phyloP scores from a whole-genome alignment of 2,113 vertebrate genomes.

The Gymnocephalus cernua region DNA sequence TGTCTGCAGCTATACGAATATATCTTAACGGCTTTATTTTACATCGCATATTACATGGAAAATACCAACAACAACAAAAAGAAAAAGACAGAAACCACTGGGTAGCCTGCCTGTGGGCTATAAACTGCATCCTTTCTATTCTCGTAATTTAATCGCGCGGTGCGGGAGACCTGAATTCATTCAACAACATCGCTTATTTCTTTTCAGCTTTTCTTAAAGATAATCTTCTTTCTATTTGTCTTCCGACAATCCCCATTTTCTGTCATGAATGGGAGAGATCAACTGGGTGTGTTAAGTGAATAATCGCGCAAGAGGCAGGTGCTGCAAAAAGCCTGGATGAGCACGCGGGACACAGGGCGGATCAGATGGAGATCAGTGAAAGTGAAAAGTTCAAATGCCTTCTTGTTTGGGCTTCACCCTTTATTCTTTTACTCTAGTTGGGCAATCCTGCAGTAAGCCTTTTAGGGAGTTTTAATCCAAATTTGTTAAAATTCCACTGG shows the following conservation, averaged over 20 bases:
- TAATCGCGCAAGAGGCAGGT: constrained; percentile 82
- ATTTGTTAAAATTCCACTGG: too few species aligned
- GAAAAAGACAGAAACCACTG: background rate
- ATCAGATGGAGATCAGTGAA: constrained; percentile 64
- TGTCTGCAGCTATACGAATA: background rate
- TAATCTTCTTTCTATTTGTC: constrained; percentile 69
- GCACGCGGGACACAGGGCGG: constrained; percentile 46
- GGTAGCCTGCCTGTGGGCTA: background rate
- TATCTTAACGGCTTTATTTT: background rate
- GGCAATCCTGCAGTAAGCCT: background rate
- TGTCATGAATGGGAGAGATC: constrained; percentile 69
- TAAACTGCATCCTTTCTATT: constrained; percentile 7
- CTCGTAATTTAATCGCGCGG: constrained; percentile 8
- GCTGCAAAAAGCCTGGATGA: constrained; percentile 67
- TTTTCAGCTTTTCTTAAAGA: constrained; percentile 74
- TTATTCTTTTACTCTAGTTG: constrained; percentile 1
- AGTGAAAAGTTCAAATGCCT: constrained; percentile 75
- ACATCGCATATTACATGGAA: background rate
- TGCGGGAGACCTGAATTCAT: constrained; percentile 53
- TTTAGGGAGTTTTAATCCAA: background rate
- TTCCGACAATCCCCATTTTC: constrained; percentile 71
- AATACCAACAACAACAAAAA: background rate
- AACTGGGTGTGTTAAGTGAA: constrained; percentile 82
- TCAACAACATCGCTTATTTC: constrained; percentile 67
- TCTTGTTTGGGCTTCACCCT: constrained; percentile 38